A percentile compares a stretch with the other conserved stretches of the same genome.
These are phyloP conservation scores for Zeuzera pyrina DNA, from an alignment of 2,888 invertebrate genomes.

Conservation along the genomic window DNA sequence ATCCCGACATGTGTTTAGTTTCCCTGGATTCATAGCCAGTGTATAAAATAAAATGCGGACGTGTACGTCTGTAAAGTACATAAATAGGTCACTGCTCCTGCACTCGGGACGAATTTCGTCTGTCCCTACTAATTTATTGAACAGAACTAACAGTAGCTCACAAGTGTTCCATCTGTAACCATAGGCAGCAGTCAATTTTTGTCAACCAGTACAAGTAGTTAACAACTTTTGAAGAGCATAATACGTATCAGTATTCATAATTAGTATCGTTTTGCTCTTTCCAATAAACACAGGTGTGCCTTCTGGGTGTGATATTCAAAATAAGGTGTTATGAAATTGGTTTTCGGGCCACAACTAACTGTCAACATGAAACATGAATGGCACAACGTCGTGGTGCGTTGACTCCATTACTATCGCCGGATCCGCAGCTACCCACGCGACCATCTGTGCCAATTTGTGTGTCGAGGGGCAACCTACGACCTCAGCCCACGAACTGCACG, in stretches of 20 bases:
- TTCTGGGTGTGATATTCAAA: too few relatives aligned
- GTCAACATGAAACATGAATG: slow-evolving; percentile 20
- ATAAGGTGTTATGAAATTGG: too few relatives aligned
- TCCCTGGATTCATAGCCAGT: slow-evolving; percentile 31
- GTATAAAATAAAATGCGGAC: slow-evolving; percentile 57
- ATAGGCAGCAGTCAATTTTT: too few relatives aligned
- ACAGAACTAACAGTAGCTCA: too few relatives aligned
- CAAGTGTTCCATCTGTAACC: too few relatives aligned
- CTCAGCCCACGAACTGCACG: slow-evolving; percentile 37
- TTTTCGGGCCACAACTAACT: too few relatives aligned
- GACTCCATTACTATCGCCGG: slow-evolving; percentile 49
- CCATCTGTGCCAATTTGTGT: slow-evolving; percentile 47
- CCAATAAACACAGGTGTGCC: too few relatives aligned
- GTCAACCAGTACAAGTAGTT: too few relatives aligned
- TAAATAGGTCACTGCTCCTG: slow-evolving; percentile 53
- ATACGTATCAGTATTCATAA: too few relatives aligned
- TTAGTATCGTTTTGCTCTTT: too few relatives aligned
- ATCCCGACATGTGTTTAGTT: slow-evolving; percentile 33
- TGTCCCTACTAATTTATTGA: slow-evolving; percentile 1
- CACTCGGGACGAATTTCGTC: slow-evolving; percentile 22
- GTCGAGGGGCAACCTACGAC: slow-evolving; percentile 34
- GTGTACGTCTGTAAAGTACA: slow-evolving; percentile 47
- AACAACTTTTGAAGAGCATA: too few relatives aligned
- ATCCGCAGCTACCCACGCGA: slow-evolving; percentile 54
- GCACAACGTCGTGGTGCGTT: slow-evolving; percentile 48